Conservation (phyloP, 2,888 invertebrate genomes). For the Atethmia centrago region DNA sequence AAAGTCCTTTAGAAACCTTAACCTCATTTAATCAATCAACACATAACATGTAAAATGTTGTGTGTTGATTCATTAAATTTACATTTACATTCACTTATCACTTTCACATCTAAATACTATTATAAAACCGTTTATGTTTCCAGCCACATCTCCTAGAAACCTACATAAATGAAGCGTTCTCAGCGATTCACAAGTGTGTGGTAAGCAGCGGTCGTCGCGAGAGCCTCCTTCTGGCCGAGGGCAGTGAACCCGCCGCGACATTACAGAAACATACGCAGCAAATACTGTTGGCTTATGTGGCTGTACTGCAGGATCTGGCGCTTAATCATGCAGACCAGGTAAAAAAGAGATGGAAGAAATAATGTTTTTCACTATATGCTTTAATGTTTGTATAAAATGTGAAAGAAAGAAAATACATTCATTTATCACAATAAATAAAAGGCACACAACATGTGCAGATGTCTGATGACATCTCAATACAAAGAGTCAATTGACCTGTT, state of each 20-base stretch:
- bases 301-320: slow-evolving; percentile 91
- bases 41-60: too few species aligned
- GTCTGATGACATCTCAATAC: background rate
- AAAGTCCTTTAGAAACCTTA: background rate
- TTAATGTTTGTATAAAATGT: background rate
- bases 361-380: background rate
- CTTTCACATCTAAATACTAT: too few species aligned
- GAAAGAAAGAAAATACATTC: background rate
- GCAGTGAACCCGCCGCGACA: slow-evolving; percentile 74
- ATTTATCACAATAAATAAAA: background rate
- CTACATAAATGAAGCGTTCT: slow-evolving; percentile 82
- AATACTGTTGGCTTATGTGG: slow-evolving; percentile 91
- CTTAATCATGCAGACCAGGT: slow-evolving; percentile 91
- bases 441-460: background rate
- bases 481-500: background rate
- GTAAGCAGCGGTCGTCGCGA: slow-evolving; percentile 81
- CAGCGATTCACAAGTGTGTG: slow-evolving; percentile 86
- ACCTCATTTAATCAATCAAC: background rate
- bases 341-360: background rate
- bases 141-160: slow-evolving; percentile 84
- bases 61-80: too few species aligned
- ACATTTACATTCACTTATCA: too few species aligned
- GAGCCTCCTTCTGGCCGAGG: slow-evolving; percentile 83
- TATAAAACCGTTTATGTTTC: slow-evolving; percentile 2
- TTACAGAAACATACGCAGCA: slow-evolving; percentile 89